Evolutionary conservation across 1,140 invertebrate species (phyloP), one percentile per base, ranked within the genome.

Genomic region (Akabosia matsudoensis): DNA sequence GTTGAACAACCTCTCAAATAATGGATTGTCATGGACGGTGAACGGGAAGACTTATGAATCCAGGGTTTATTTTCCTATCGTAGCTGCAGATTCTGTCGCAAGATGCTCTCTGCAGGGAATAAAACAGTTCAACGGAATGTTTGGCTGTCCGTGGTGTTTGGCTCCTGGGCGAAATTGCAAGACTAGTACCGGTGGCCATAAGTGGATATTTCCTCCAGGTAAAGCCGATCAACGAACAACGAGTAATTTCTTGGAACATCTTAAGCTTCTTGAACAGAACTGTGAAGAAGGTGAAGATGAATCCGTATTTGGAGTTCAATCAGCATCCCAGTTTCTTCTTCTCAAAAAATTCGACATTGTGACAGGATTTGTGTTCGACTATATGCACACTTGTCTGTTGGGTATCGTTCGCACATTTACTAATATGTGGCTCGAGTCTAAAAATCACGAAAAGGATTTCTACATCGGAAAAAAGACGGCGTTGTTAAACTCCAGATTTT

Each of bases 331-430:
- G n/a, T n/a, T n/a, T n/a, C n/a, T n/a, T n/a, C n/a, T n/a, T n/a
- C n/a, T n/a, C n/a, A n/a, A n/a, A n/a, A 76, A 77, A 34, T 81
- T 82, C 52, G 61, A 79, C 73, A 76, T 83, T 18, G 74, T 74
- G 3, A 54, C 30, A 54, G 80, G 78, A n/a, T 80, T 83, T 33
- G 78, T 80, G 1, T 78, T 78, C 14, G 82, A 83, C 74, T 78
- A 79, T 52, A 75, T 82, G 70, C 80, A 81, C 67, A 61, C 56
- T 33, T 76, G 74, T 28, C 28, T 54, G 24, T 33, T 78, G n/a
- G 80, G 79, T 18, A 76, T 80, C 18, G 54, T 72, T 1, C 74
- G 71, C 76, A 54, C 61, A 28, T 77, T 82, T 73, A 31, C 74
- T 37, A 34, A 14, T 18, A 34, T 72, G 16, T 79, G 79, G 76